phyloP scores from a whole-genome alignment of 2,113 vertebrate species.

The Callipepla squamata region DNA sequence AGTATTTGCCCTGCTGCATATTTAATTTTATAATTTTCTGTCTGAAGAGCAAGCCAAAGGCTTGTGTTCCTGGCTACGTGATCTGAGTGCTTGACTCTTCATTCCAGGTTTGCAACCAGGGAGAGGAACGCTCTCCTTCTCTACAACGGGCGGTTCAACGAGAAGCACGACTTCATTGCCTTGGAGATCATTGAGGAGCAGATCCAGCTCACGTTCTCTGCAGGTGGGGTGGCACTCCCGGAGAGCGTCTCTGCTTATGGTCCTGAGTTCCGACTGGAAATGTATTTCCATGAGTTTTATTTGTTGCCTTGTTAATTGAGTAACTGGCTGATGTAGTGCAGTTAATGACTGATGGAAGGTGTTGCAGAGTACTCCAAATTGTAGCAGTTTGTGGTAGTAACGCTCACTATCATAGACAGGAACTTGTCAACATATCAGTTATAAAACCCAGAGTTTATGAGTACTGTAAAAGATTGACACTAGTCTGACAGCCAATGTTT shows the following conservation, averaged over 20 bases:
- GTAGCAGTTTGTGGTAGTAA: not conserved
- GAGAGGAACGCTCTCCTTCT: slow-evolving; percentile 91
- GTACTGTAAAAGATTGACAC: slow-evolving; percentile 9
- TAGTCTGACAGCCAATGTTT: slow-evolving; percentile 20
- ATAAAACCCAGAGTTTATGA: slow-evolving; percentile 51
- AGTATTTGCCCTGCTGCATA: not conserved
- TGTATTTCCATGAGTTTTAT: not conserved
- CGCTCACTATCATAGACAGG: not conserved
- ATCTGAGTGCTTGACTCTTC: not conserved
- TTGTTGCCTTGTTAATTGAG: slow-evolving; percentile 11
- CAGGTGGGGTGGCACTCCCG: slow-evolving; percentile 78
- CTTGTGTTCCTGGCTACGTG: not conserved
- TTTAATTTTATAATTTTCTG: not conserved
- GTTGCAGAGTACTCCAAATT: not conserved
- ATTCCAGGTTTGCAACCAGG: slow-evolving; percentile 90
- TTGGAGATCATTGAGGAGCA: slow-evolving; percentile 95
- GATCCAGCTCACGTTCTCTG: slow-evolving; percentile 96
- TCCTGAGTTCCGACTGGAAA: not conserved
- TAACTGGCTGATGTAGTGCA: not conserved
- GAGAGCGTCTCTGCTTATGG: fast-evolving
- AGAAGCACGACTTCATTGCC: slow-evolving; percentile 97
- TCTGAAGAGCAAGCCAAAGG: not conserved
- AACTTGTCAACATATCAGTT: slow-evolving; percentile 11
- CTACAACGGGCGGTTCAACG: slow-evolving; percentile 96
- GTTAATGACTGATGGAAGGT: not conserved